Percentiles rank a stretch among this genome's conserved stretches.
These are phyloP conservation scores for Nylanderia fulva DNA, from an alignment of 1,140 invertebrate genomes.

Conservation along the genomic window DNA sequence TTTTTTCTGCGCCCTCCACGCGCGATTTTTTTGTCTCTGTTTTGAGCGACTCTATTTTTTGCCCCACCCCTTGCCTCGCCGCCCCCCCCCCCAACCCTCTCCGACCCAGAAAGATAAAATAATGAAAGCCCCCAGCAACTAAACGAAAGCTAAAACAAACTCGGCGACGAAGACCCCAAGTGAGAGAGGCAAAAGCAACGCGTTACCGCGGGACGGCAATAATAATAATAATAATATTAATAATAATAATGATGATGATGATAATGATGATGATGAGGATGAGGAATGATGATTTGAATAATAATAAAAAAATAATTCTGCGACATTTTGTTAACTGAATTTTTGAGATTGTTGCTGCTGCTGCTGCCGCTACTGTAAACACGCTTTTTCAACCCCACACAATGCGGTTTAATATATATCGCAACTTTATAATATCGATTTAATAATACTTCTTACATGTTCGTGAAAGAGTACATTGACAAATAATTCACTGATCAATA, in stretches of 20 bases:
- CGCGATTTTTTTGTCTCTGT: background rate
- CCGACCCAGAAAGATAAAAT: conserved; percentile 23
- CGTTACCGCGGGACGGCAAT: conserved; percentile 63
- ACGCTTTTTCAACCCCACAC: conserved; percentile 57
- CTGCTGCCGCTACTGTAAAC: conserved; percentile 70
- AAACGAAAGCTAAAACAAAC: conserved; percentile 54
- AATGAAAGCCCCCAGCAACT: conserved; percentile 43
- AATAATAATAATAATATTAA: conserved; percentile 72
- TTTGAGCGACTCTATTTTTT: conserved; percentile 12
- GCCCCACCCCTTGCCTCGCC: background rate
- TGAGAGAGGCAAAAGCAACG: conserved; percentile 42
- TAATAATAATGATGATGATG: conserved; percentile 56
- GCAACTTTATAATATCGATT: conserved; percentile 44
- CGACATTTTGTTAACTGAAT: conserved; percentile 75
- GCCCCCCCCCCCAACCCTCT: too few species aligned
- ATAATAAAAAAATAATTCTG: conserved; percentile 63
- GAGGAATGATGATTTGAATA: conserved; percentile 47
- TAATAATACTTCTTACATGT: conserved; percentile 64
- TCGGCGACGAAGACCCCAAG: background rate
- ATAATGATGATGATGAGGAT: conserved; percentile 26
- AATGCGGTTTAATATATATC: conserved; percentile 44
- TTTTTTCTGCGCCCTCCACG: conserved; percentile 24
- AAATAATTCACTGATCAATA: conserved; percentile 56
- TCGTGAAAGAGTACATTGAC: conserved; percentile 66
- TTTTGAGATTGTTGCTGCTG: conserved; percentile 74